phyloP scores from a whole-genome alignment of 1,140 invertebrate species.

The Atta texana region DNA sequence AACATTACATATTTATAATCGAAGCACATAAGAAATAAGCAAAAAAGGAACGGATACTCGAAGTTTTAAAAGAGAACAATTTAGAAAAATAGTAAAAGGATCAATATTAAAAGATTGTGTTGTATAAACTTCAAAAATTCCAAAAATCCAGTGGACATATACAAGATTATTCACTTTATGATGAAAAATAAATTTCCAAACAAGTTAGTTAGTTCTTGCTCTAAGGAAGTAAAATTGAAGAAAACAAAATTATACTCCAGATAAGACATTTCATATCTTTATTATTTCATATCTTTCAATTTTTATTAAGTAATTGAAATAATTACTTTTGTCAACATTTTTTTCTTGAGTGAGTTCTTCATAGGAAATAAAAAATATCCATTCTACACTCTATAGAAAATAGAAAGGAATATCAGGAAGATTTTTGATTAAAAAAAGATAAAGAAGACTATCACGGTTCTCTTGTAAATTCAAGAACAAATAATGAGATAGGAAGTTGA shows the following conservation, averaged over 20 bases:
- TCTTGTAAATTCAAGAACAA: neutral
- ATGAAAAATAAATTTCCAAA: neutral
- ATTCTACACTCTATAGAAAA: neutral
- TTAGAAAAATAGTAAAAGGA: neutral
- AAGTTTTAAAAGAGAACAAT: neutral
- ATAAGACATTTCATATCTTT: neutral
- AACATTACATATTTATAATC: neutral
- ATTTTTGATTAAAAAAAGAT: neutral
- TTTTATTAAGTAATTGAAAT: neutral
- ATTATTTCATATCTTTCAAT: neutral
- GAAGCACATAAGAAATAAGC: neutral
- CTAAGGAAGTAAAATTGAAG: no score
- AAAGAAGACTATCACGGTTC: neutral
- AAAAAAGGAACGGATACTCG: neutral
- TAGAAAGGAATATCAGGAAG: neutral
- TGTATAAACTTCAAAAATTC: neutral
- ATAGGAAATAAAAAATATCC: neutral
- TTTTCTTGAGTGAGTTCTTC: neutral
- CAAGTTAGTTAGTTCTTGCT: no score
- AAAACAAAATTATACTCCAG: neutral
- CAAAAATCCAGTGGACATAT: neutral
- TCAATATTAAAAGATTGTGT: neutral
- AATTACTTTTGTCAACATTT: neutral
- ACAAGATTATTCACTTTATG: neutral
- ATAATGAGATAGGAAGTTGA: neutral